Percentiles rank a stretch among this genome's conserved stretches.
Conservation (phyloP, 2,113 vertebrate genomes). For the Catharus bicknelli region DNA sequence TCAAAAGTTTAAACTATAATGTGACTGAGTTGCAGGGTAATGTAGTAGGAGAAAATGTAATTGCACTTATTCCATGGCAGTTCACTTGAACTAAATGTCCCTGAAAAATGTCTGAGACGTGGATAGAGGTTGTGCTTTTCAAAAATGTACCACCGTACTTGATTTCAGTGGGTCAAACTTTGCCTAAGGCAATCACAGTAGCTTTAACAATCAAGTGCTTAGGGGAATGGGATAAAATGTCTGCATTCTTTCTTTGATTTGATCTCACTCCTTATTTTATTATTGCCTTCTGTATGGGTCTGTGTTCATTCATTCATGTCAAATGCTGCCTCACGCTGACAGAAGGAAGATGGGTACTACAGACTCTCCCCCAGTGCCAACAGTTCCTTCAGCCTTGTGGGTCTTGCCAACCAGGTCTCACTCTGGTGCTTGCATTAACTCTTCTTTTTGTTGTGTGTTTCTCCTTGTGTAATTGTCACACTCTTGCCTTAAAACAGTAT, state of each 20-base stretch:
- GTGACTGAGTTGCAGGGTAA: not conserved
- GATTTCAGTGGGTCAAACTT: slow-evolving; percentile 12
- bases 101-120: not conserved
- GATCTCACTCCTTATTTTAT: not conserved
- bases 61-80: not conserved
- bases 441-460: not conserved
- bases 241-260: slow-evolving; percentile 22
- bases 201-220: not conserved
- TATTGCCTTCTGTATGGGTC: not conserved
- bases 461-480: not conserved
- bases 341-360: not conserved
- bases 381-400: not conserved
- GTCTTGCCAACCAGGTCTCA: not conserved
- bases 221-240: slow-evolving; percentile 1
- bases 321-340: not conserved
- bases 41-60: slow-evolving; percentile 12
- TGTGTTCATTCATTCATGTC: not conserved
- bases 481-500: not conserved
- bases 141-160: not conserved
- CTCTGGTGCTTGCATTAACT: not conserved
- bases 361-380: not conserved
- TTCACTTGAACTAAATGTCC: slow-evolving; percentile 1
- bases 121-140: not conserved
- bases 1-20: slow-evolving; percentile 40
- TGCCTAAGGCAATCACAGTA: slow-evolving; percentile 16